Evolutionary conservation across 2,797 vertebrate genomes (phyloP).

Genomic region (Menidia menidia): DNA sequence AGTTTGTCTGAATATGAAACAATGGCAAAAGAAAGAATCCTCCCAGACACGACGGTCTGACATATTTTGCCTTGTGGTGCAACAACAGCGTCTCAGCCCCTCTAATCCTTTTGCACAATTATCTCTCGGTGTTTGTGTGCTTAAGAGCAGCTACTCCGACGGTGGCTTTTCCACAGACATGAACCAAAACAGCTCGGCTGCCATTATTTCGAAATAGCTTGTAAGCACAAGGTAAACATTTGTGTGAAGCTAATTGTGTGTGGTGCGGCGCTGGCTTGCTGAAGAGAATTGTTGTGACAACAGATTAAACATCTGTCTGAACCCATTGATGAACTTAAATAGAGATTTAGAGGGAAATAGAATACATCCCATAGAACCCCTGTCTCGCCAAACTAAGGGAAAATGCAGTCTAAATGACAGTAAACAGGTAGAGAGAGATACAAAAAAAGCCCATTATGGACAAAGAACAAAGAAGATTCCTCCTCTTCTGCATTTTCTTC

Average conservation of each 20-base stretch:
- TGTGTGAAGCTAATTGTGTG: constrained; percentile 70
- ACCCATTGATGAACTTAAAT: constrained; percentile 45
- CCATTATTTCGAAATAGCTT: constrained; percentile 69
- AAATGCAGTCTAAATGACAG: constrained; percentile 32
- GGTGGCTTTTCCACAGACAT: constrained; percentile 63
- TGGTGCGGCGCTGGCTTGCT: constrained; percentile 44
- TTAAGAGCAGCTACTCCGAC: constrained; percentile 58
- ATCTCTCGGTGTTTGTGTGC: constrained; percentile 66
- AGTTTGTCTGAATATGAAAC: constrained; percentile 23
- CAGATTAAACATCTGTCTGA: constrained; percentile 71
- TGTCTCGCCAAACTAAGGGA: constrained; percentile 53
- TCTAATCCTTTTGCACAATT: constrained; percentile 74
- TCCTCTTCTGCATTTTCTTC: constrained; percentile 3
- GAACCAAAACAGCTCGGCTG: constrained; percentile 71
- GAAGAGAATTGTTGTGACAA: constrained; percentile 71
- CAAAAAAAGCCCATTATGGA: constrained; percentile 32
- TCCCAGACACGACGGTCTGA: constrained; percentile 58
- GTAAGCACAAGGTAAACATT: constrained; percentile 71
- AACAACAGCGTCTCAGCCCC: constrained; percentile 63
- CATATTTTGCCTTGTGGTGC: constrained; percentile 62
- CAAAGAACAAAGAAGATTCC: constrained; percentile 22
- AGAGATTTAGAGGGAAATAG: constrained; percentile 59
- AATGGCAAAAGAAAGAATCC: constrained; percentile 32
- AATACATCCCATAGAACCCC: constrained; percentile 54
- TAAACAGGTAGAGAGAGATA: constrained; percentile 31